Percentiles rank a stretch among this genome's conserved stretches.
Conservation (phyloP, 2,888 invertebrate genomes). For the Drosophila subsilvestris region DNA sequence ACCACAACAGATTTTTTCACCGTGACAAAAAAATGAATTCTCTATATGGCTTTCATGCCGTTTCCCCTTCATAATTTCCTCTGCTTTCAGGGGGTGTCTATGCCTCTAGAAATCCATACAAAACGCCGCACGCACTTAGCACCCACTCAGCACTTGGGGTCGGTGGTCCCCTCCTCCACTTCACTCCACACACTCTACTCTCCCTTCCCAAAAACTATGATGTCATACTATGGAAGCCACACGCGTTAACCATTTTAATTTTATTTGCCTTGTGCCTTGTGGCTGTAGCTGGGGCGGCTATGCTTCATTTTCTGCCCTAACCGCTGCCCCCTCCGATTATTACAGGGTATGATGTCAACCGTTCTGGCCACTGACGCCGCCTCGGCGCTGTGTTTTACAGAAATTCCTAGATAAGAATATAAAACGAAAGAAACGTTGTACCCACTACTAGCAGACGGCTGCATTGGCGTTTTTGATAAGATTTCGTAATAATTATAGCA, state of each 20-base stretch:
- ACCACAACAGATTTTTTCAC: not conserved
- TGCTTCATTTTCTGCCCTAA: slow-evolving; percentile 16
- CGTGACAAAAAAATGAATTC: not conserved
- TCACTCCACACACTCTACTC: slow-evolving; percentile 17
- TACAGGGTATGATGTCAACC: slow-evolving; percentile 48
- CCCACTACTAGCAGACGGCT: slow-evolving; percentile 7
- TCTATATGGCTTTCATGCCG: not conserved
- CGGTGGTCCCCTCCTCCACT: slow-evolving; percentile 13
- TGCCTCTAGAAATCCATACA: not conserved
- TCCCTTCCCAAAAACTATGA: slow-evolving; percentile 35
- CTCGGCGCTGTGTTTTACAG: slow-evolving; percentile 33
- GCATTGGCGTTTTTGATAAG: slow-evolving; percentile 32
- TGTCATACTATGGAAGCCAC: slow-evolving; percentile 35
- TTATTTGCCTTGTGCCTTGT: slow-evolving; percentile 37
- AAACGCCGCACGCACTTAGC: slow-evolving; percentile 42
- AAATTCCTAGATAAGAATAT: slow-evolving; percentile 31
- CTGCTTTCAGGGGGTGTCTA: not conserved
- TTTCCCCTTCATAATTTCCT: not conserved
- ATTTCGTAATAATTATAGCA: slow-evolving; percentile 30
- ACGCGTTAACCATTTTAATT: slow-evolving; percentile 61
- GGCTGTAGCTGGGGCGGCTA: slow-evolving; percentile 1
- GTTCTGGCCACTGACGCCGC: slow-evolving; percentile 35
- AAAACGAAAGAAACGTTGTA: not conserved
- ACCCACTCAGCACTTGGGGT: slow-evolving; percentile 44
- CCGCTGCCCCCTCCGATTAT: slow-evolving; percentile 9